Base-by-base conservation (phyloP, 2,797 vertebrate species). In the Crocodylus rhombifer region DNA sequence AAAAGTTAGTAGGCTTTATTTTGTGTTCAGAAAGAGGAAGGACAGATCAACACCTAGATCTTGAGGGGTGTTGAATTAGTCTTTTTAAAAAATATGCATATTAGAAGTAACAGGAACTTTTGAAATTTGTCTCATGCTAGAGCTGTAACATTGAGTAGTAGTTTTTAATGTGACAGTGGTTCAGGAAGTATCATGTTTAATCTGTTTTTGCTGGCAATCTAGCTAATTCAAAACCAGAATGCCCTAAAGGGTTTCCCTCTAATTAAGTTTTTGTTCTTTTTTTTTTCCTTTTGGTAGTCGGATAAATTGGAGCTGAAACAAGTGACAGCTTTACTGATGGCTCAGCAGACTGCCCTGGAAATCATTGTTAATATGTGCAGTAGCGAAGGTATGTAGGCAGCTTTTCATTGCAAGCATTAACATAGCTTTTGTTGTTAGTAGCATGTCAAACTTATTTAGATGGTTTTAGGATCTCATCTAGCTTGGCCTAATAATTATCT, bases 281-380 rank as follows among this genome's bases (percentile, higher is more conserved):
- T 67, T 87, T 30, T 6, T 77, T 84, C 78, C 36, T 55, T 17
- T 79, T 77, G 82, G 42, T 80, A 99, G 99, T 95, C 97, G 92
- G 98, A 97, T 60, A 98, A 98, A 93, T 98, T 98, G 97, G 99
- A 99, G 94, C 97, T 99, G 97, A 98, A 98, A 95, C 98, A 99
- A 96, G 98, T 98, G 71, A 93, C 96, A 56, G 98, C 99, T 57
- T 97, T 99, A 97, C 98, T 99, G 96, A 98, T 98, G 74, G 99
- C 99, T 89, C 99, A 99, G 97, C 99, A 99, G 97, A 99, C 99
- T 8, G 99, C 99, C 60, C 97, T 99, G 96, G 99, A 99, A 97
- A 98, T 99, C 95, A 98, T 99, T 62, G 99, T 99, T 97, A 99
- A 99, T 97, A 99, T 99, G 99, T 99, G 99, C 98, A 99, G 98